Conservation (phyloP, 1,140 invertebrate species). For the Tetramorium alpestre region DNA sequence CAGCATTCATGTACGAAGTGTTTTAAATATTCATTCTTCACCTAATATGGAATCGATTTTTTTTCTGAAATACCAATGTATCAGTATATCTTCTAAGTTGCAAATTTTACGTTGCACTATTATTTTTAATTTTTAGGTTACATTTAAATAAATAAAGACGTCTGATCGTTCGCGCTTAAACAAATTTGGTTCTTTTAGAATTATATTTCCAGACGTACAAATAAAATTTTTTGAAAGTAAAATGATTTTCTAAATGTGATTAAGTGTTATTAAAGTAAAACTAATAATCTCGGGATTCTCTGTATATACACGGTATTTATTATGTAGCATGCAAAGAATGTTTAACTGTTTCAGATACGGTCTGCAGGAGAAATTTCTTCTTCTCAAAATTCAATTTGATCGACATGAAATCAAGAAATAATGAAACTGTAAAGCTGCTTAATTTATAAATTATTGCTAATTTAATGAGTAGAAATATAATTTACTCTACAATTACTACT, state of each 20-base stretch:
- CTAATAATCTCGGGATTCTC: neutral
- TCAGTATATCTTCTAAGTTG: neutral
- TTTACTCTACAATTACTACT: neutral
- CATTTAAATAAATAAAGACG: neutral
- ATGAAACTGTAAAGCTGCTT: neutral
- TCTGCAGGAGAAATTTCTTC: neutral
- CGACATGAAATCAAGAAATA: slow-evolving; percentile 16
- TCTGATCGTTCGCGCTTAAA: neutral
- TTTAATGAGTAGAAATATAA: slow-evolving; percentile 7
- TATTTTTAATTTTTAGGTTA: neutral
- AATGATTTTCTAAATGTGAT: neutral
- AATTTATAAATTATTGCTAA: neutral
- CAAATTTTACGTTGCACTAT: neutral
- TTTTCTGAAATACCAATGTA: neutral
- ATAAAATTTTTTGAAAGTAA: neutral
- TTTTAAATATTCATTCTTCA: slow-evolving; percentile 2
- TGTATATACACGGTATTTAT: neutral
- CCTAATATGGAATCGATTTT: neutral
- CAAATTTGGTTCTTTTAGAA: neutral
- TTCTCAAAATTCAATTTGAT: slow-evolving; percentile 24
- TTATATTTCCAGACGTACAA: neutral
- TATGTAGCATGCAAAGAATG: neutral
- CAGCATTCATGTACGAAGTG: neutral
- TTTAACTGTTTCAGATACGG: neutral
- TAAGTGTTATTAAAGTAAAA: neutral